Evolutionary conservation across 1,140 invertebrate species (phyloP).

Genomic region (Mya arenaria): DNA sequence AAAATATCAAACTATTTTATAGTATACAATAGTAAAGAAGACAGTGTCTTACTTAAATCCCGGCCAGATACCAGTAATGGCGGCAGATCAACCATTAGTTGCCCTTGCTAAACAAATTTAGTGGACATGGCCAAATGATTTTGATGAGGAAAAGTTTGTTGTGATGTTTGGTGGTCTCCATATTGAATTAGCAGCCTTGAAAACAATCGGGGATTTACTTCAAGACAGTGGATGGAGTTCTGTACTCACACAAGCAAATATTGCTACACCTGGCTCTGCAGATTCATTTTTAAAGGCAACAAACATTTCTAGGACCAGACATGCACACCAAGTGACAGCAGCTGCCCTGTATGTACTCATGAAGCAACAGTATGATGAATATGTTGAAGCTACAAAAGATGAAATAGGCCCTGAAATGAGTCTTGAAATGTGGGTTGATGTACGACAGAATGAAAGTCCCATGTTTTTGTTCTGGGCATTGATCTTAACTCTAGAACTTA

Average conservation of each 20-base stretch:
- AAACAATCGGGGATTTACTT: conserved; percentile 20
- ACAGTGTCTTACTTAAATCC: conserved; percentile 60
- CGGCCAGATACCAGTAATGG: conserved; percentile 56
- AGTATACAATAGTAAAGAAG: too few species aligned
- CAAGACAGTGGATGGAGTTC: conserved; percentile 35
- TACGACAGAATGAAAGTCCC: neutral
- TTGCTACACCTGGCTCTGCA: conserved; percentile 20
- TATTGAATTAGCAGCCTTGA: conserved; percentile 53
- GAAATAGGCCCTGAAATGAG: neutral
- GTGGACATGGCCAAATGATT: conserved; percentile 55
- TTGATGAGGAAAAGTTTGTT: conserved; percentile 58
- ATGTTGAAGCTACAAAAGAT: neutral
- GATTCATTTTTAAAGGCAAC: conserved; percentile 42
- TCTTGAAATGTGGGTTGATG: neutral
- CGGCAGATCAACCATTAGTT: conserved; percentile 63
- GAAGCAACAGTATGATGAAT: neutral
- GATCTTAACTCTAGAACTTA: neutral
- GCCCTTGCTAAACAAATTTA: conserved; percentile 64
- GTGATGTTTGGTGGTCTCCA: conserved; percentile 55
- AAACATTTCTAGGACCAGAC: conserved; percentile 17
- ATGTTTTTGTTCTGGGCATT: neutral
- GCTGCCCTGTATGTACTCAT: neutral
- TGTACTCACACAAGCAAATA: conserved; percentile 3
- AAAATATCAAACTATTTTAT: too few species aligned
- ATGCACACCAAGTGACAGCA: conserved; percentile 10